Base-by-base conservation (phyloP, 2,797 vertebrate genomes). In the Cyprinodon diabolis region DNA sequence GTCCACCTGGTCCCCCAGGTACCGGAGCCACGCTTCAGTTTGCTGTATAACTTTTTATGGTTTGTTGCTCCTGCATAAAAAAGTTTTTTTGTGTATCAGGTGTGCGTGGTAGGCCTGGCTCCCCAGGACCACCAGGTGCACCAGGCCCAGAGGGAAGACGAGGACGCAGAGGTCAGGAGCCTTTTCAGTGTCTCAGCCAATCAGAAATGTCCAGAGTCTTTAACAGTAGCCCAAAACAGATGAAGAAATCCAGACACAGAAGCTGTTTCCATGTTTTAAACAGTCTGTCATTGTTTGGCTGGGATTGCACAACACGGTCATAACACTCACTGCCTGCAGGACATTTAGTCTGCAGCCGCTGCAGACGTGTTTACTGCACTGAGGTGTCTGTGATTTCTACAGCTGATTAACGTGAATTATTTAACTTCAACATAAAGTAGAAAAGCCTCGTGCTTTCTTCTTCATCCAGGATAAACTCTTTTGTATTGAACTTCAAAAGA, bases 1-100 rank as follows among this genome's bases (percentile, higher is more conserved):
- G 96, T 10, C 96, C 96, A 15, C 94, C 95, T 6, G 97, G 97
- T 69, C 95, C 95, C n/a, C 93, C 94, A 94, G 97, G 97, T 97
- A 95, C 94, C 91, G 76, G 25, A 10, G 19, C 69, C 4, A 21
- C 21, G 47, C 48, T 83, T 66, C 1, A n/a, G 19, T 71, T 57
- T 25, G 6, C 7, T 15, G 14, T 43, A 40, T 66, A 5, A 37
- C 1, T 60, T 21, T 9, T 8, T 12, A 14, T 25, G 23, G 37
- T 57, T 11, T 68, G 30, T 54, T 13, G 3, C 37, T 5, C 23
- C 40, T 65, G 25, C 15, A 75, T 40, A 23, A 72, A 14, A 14
- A 30, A 55, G 19, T 71, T 0, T 7, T 30, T 77, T 68, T 78
- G 0, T 6, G 17, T 25, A 1, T 73, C 92, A 90, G 90, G 90